Base-by-base conservation (phyloP, 2,797 vertebrate species). In the Sebastes iracundus region DNA sequence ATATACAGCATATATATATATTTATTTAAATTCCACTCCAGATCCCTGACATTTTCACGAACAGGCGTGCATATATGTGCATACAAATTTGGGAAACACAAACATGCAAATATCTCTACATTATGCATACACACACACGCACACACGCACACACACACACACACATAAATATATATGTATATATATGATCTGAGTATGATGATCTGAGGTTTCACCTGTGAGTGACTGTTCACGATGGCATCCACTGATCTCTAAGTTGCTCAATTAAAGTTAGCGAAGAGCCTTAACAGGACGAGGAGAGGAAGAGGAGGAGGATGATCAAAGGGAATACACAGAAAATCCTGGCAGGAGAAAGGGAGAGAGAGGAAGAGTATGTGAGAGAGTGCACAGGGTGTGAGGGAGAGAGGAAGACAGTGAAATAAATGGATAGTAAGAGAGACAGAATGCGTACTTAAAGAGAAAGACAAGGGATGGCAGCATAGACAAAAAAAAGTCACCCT, bases 261-360 rank as follows among this genome's bases (percentile, higher is more conserved):
- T 85, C 92, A 86, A 91, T 92, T 92, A 90, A 90, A 92, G 84
- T 80, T 87, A 72, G 79, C 61, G 77, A 88, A 79, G 85, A 79
- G 65, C 59, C 79, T 77, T 64, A 83, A 82, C 70, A 73, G 70
- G 77, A 74, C 16, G 60, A 84, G 14, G 69, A 79, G 30, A 88
- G 77, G 60, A 49, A n/a, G 49, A 53, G n/a, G 49, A n/a, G 72
- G 59, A 86, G 67, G 62, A 69, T 83, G 88, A 93, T 95, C 90
- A 94, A 91, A 94, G 80, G 52, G 87, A 92, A 88, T 88, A 80
- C 58, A 59, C 65, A 85, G 81, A 83, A 76, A 85, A 86, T 86
- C 81, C 75, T 87, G 59, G 83, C 83, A 86, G 83, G 68, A 76
- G 56, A 69, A 60, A 83, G 28, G 67, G 25, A 46, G 42, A 76